Conservation (phyloP, 2,888 invertebrate genomes). For the Terebella lapidaria region DNA sequence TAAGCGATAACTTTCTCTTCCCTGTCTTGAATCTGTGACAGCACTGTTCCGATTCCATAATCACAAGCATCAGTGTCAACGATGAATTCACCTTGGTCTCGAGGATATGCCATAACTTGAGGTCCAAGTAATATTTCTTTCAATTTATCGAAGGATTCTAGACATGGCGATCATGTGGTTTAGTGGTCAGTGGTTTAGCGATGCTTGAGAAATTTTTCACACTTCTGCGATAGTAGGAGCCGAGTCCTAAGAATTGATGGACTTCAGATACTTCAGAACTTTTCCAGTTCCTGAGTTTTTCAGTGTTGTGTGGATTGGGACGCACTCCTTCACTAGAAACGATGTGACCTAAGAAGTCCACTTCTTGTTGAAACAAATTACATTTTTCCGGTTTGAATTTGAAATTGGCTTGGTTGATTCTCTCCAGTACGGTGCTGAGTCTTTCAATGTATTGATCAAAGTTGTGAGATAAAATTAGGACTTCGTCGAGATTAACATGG, state of each 20-base stretch:
- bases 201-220: constrained; percentile 18
- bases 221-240: constrained; percentile 22
- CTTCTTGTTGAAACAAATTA: no score
- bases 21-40: constrained; percentile 17
- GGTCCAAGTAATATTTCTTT: constrained; percentile 4
- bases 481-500: constrained; percentile 9
- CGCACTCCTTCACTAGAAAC: no score
- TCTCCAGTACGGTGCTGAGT: constrained; percentile 16
- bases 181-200: constrained; percentile 13
- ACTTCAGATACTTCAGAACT: constrained; percentile 16
- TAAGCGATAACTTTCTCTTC: constrained; percentile 18
- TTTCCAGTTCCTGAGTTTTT: background rate
- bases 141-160: no score
- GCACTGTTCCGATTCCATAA: constrained; percentile 7
- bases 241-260: constrained; percentile 22
- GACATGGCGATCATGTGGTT: constrained; percentile 6
- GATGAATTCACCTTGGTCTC: background rate
- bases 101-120: constrained; percentile 17
- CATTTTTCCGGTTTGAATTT: constrained; percentile 21
- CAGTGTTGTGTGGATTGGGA: background rate
- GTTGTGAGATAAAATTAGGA: background rate
- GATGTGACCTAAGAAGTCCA: constrained; percentile 19
- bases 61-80: constrained; percentile 18
- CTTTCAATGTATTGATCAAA: constrained; percentile 21
- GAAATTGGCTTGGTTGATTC: constrained; percentile 12